A percentile compares a stretch with the other conserved stretches of the same genome.
Evolutionary conservation across 2,797 vertebrate species (phyloP).

Genomic region (Phalanger gymnotis): DNA sequence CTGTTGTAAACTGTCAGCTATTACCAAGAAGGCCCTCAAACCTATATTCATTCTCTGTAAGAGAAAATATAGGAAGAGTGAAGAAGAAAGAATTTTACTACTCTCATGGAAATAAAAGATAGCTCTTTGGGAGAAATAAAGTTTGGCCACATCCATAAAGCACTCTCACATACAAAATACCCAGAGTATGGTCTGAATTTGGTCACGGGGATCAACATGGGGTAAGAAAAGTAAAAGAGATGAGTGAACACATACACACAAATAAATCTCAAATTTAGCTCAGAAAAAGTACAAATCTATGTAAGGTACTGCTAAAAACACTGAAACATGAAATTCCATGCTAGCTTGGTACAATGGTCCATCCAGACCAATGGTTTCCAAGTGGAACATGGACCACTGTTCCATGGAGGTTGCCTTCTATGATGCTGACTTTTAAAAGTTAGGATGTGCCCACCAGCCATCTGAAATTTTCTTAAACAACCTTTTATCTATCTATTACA

Average conservation of each 20-base stretch:
- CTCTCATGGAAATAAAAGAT: background rate
- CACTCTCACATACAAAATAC: background rate
- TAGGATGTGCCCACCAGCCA: background rate
- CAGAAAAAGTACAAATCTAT: background rate
- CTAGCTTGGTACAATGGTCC: background rate
- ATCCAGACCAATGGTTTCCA: background rate
- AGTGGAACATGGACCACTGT: background rate
- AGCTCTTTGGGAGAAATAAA: background rate
- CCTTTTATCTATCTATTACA: background rate
- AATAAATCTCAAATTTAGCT: background rate
- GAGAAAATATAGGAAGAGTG: slow-evolving; percentile 61
- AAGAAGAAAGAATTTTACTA: slow-evolving; percentile 46
- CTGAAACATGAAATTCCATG: background rate
- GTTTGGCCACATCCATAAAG: background rate
- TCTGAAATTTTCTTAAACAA: background rate
- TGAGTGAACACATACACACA: background rate
- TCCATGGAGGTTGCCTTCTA: background rate
- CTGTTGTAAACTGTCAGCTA: slow-evolving; percentile 98
- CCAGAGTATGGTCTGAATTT: background rate
- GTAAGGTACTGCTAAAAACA: background rate
- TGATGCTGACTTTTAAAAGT: slow-evolving; percentile 1
- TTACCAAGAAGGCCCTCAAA: slow-evolving; percentile 96
- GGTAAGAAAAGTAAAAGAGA: background rate
- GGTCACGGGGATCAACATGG: background rate
- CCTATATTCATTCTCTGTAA: slow-evolving; percentile 99